These are phyloP conservation scores for Drosophila repleta DNA, from an alignment of 1,140 invertebrate species.

Conservation along the genomic window DNA sequence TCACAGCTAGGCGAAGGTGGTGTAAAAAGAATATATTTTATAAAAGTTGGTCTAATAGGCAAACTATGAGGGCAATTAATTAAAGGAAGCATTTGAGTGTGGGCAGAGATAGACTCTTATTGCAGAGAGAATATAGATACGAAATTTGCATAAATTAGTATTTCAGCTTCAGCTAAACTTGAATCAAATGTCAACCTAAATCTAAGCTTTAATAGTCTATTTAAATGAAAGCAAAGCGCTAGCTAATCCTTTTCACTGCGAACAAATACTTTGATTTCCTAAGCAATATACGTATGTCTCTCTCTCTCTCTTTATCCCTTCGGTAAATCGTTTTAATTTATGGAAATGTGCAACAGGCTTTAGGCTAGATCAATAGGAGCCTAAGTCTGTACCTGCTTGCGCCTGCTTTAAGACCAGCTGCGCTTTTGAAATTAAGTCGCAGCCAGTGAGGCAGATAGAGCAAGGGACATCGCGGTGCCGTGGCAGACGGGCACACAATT, in stretches of 20 bases:
- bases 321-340: too few species aligned
- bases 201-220: too few species aligned
- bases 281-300: too few species aligned
- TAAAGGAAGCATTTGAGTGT: not conserved
- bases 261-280: too few species aligned
- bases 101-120: not conserved
- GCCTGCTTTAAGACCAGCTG: slow-evolving; percentile 43
- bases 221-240: too few species aligned
- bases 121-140: too few species aligned
- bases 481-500: slow-evolving; percentile 56
- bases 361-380: not conserved
- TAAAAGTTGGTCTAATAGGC: not conserved
- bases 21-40: too few species aligned
- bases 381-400: not conserved
- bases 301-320: too few species aligned
- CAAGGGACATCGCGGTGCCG: not conserved
- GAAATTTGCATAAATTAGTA: too few species aligned
- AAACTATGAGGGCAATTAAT: not conserved
- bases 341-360: slow-evolving; percentile 15
- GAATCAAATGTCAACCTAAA: too few species aligned
- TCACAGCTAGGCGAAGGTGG: not conserved
- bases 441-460: slow-evolving; percentile 42
- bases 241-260: too few species aligned
- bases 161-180: too few species aligned
- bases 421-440: slow-evolving; percentile 77